These are phyloP conservation scores for Chrysolina oricalcia DNA, from an alignment of 2,888 invertebrate genomes.

Conservation along the genomic window DNA sequence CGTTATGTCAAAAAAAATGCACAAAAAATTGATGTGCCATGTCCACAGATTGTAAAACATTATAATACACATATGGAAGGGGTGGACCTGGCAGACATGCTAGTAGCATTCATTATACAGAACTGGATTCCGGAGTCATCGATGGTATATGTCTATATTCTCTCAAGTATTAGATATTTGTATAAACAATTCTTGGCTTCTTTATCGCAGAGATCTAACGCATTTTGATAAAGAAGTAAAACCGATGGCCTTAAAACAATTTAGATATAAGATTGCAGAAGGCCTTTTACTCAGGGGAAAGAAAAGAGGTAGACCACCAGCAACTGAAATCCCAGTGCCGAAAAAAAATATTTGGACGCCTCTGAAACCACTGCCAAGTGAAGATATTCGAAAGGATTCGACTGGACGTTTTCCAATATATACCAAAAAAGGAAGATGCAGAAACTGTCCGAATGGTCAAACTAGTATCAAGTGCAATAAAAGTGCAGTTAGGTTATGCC, in stretches of 20 bases:
- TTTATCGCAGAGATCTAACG: conserved; percentile 24
- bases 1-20: conserved; percentile 17
- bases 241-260: conserved; percentile 28
- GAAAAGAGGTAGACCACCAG: conserved; percentile 20
- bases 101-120: conserved; percentile 17
- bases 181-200: conserved; percentile 20
- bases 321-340: too few relatives aligned
- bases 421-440: conserved; percentile 23
- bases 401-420: conserved; percentile 19
- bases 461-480: too few relatives aligned
- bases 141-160: too few relatives aligned
- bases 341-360: too few relatives aligned
- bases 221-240: conserved; percentile 15
- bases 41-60: conserved; percentile 10
- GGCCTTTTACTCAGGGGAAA: conserved; percentile 18
- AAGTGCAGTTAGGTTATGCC: too few relatives aligned
- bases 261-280: conserved; percentile 18
- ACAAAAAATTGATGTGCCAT: conserved; percentile 24
- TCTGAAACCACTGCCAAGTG: too few relatives aligned
- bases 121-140: conserved; percentile 19
- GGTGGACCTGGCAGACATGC: background rate
- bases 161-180: conserved; percentile 7
- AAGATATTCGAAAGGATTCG: too few relatives aligned
- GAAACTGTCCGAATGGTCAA: too few relatives aligned
- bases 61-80: conserved; percentile 6